Evolutionary conservation across 2,113 vertebrate genomes (phyloP), one percentile per base, ranked within the genome.

Genomic region (Tinamus guttatus): DNA sequence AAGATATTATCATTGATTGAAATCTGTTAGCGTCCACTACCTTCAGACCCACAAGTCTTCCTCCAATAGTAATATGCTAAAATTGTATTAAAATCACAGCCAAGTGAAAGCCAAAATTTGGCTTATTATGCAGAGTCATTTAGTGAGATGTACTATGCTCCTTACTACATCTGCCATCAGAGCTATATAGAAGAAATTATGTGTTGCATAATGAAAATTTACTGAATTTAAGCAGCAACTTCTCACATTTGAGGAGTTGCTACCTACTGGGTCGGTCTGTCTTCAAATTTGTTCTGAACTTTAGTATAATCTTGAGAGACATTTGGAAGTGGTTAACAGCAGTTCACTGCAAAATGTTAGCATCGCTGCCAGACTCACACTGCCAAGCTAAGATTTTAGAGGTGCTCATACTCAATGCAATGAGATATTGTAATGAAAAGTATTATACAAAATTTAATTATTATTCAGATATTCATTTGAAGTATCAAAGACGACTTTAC

Each of bases 381-480:
- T 7, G 74, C 17, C 38, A 71, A 68, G 79, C 54, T 73, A 79
- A 73, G 71, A 60, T 76, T 81, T 60, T 52, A 45, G 1, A 64
- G 69, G 12, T 70, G 47, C 24, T 89, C 52, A 63, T 58, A 54
- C 1, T 15, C 21, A 92, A 70, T 21, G 76, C 6, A 12, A 30
- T 13, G 63, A 94, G 60, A 86, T 28, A 38, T 63, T 54, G 71
- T 76, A 90, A 94, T 71, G 43, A 90, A 71, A 38, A 13, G 9
- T 17, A 49, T 64, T 56, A 45, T 59, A 67, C 85, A 95, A 95
- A 92, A 59, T 17, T 2, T 58, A 51, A 38, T 4, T 51, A 63
- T 68, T 86, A 79, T 88, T 78, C 51, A 87, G 22, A 16, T 65
- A 96, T 81, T 84, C 40, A 68, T 40, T 84, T 59, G 40, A 93